Evolutionary conservation across 2,113 vertebrate species (phyloP).

Genomic region (Gopherus flavomarginatus): DNA sequence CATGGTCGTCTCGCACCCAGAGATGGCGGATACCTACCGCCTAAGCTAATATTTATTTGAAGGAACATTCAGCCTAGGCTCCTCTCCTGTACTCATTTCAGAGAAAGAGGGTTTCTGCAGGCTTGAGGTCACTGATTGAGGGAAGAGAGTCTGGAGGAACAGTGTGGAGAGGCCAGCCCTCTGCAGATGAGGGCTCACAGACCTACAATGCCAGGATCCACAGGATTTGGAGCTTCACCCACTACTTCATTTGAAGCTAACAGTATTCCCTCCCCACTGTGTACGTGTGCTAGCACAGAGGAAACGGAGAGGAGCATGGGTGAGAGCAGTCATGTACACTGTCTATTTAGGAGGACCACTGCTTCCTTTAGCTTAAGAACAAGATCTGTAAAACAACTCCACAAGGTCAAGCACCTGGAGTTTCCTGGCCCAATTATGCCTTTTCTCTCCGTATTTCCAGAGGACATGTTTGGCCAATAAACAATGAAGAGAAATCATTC

Average conservation of each 20-base stretch:
- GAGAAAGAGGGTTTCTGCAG: background rate
- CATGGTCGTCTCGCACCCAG: background rate
- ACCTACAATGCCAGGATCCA: background rate
- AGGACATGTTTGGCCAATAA: slow-evolving; percentile 21
- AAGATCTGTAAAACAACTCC: background rate
- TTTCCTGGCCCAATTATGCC: background rate
- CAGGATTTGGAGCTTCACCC: slow-evolving; percentile 7
- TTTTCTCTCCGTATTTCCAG: background rate
- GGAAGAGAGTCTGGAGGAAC: background rate
- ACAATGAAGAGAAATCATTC: slow-evolving; percentile 17
- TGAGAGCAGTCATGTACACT: background rate
- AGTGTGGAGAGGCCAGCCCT: background rate
- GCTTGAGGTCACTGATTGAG: background rate
- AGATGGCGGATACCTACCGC: slow-evolving; percentile 32
- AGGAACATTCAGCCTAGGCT: background rate
- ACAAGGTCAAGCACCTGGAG: background rate
- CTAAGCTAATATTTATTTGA: slow-evolving; percentile 14
- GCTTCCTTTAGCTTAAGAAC: background rate
- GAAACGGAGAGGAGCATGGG: background rate
- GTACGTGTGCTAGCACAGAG: background rate
- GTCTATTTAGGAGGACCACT: background rate
- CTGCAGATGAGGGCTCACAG: background rate
- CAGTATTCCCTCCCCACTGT: background rate
- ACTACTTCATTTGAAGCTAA: background rate
- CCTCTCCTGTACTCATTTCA: background rate